phyloP scores from a whole-genome alignment of 1,140 invertebrate genomes.

The Drosophila littoralis region DNA sequence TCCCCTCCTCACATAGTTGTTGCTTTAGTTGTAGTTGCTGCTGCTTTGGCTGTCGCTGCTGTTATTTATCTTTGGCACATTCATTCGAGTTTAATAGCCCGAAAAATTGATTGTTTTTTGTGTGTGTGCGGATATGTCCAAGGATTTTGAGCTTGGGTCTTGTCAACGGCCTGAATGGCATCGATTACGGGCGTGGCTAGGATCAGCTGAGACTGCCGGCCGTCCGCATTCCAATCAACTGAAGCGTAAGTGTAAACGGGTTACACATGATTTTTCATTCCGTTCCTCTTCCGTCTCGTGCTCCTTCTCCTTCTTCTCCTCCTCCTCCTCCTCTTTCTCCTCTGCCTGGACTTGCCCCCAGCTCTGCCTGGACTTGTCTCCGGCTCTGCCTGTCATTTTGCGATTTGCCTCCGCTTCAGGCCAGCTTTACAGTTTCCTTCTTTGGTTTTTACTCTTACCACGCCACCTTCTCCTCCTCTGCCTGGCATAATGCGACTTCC shows the following conservation, averaged over 20 bases:
- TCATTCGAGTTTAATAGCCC: slow-evolving; percentile 84
- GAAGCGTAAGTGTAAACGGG: slow-evolving; percentile 79
- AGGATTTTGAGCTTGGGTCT: slow-evolving; percentile 16
- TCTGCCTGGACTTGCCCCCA: too few species aligned
- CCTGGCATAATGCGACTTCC: too few species aligned
- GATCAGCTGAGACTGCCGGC: slow-evolving; percentile 31
- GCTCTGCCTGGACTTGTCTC: too few species aligned
- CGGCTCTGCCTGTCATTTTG: too few species aligned
- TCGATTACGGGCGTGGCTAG: slow-evolving; percentile 65
- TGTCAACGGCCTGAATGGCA: slow-evolving; percentile 71
- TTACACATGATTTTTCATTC: slow-evolving; percentile 67
- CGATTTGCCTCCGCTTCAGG: too few species aligned
- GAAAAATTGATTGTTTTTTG: slow-evolving; percentile 84
- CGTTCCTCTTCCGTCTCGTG: neutral
- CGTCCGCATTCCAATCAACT: slow-evolving; percentile 57
- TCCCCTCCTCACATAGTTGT: slow-evolving; percentile 5
- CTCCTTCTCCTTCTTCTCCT: neutral
- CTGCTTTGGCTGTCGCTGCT: slow-evolving; percentile 77
- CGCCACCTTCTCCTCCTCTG: too few species aligned
- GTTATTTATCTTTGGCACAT: slow-evolving; percentile 84
- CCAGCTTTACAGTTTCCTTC: neutral
- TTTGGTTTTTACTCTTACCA: neutral
- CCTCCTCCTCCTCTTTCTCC: too few species aligned
- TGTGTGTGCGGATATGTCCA: slow-evolving; percentile 71
- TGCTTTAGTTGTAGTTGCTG: slow-evolving; percentile 36